Evolutionary conservation across 2,113 vertebrate species (phyloP).

Genomic region (Rhinopomastus cyanomelas): DNA sequence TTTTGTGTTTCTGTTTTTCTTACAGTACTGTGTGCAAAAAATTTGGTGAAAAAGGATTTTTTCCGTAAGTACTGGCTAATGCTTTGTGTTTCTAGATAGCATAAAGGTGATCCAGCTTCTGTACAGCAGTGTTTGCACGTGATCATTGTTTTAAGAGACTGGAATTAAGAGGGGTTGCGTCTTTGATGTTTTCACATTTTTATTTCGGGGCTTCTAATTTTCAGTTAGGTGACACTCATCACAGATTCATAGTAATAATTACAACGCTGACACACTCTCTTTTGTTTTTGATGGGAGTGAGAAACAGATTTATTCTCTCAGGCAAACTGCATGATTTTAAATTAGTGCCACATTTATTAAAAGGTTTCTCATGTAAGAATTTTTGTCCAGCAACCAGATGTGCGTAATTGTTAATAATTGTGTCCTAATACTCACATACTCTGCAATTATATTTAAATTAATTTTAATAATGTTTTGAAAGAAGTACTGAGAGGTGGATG

Average conservation of each 20-base stretch:
- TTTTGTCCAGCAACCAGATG: not conserved
- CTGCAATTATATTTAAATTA: slow-evolving; percentile 40
- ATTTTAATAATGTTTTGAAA: slow-evolving; percentile 36
- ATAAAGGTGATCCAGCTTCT: not conserved
- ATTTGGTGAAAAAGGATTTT: slow-evolving; percentile 98
- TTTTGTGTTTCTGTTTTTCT: slow-evolving; percentile 69
- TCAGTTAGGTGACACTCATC: not conserved
- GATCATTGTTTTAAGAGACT: not conserved
- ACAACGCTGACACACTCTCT: not conserved
- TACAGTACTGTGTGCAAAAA: slow-evolving; percentile 97
- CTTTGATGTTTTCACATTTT: not conserved
- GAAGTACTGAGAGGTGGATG: not conserved
- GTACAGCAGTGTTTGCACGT: not conserved
- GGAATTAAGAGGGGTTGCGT: not conserved
- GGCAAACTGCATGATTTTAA: not conserved
- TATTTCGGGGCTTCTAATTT: not conserved
- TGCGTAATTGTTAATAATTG: not conserved
- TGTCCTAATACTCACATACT: not conserved
- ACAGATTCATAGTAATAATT: not conserved
- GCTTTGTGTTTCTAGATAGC: slow-evolving; percentile 46
- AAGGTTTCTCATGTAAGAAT: not conserved
- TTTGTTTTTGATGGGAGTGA: not conserved
- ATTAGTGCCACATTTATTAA: not conserved
- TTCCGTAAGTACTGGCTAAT: slow-evolving; percentile 88
- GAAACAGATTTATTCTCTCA: not conserved